Evolutionary conservation across 1,140 invertebrate genomes (phyloP).

Genomic region (Zeugodacus cucurbitae): DNA sequence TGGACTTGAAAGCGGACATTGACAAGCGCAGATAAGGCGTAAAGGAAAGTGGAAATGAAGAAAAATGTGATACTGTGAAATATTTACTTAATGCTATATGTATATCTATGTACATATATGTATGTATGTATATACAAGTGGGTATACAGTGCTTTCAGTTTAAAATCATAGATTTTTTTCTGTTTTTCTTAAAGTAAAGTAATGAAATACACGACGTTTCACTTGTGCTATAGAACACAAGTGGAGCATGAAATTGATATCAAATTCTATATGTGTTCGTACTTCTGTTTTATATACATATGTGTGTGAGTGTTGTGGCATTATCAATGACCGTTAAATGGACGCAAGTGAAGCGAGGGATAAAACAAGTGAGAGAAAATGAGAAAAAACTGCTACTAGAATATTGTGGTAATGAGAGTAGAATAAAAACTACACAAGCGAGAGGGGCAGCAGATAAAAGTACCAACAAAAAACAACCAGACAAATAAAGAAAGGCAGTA

Average conservation of each 20-base stretch:
- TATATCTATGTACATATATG: not conserved
- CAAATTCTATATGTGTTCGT: not conserved
- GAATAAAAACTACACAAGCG: not conserved
- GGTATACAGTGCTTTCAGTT: too few relatives aligned
- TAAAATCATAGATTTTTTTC: too few relatives aligned
- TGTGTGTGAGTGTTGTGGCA: not conserved
- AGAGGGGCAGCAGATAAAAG: not conserved
- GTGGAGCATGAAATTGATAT: not conserved
- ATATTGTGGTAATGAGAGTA: too few relatives aligned
- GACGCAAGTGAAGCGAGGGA: not conserved
- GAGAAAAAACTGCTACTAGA: not conserved
- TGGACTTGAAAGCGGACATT: not conserved
- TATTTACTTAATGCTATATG: not conserved
- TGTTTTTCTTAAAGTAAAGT: too few relatives aligned
- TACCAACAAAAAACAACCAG: not conserved
- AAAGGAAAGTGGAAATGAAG: not conserved
- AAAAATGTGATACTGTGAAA: not conserved
- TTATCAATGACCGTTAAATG: not conserved
- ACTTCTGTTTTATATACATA: too few relatives aligned
- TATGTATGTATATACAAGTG: not conserved
- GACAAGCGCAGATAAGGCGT: not conserved
- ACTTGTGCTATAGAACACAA: not conserved
- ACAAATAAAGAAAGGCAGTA: not conserved
- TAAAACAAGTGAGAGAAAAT: not conserved
- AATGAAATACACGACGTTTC: not conserved